Conservation (phyloP, 2,888 invertebrate species). For the Caenorhabditis doughertyi region DNA sequence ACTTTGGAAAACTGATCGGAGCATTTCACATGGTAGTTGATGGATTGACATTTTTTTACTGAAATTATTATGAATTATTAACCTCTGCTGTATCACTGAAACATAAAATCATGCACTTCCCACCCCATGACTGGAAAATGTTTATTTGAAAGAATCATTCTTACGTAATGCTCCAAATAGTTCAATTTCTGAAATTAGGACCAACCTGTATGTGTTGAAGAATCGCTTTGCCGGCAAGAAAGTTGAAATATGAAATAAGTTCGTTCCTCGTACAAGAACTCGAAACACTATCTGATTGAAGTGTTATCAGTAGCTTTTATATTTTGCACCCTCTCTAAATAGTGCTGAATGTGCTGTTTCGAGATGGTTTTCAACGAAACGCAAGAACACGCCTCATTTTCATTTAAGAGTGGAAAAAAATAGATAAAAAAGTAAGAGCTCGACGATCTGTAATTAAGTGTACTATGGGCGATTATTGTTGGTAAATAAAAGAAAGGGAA, state of each 20-base stretch:
- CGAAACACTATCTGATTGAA: conserved; percentile 56
- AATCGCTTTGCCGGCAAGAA: not conserved
- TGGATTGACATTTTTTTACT: conserved; percentile 57
- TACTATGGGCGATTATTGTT: conserved; percentile 46
- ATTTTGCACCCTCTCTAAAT: conserved; percentile 62
- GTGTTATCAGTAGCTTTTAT: conserved; percentile 63
- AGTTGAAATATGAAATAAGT: conserved; percentile 14
- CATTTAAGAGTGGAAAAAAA: conserved; percentile 7
- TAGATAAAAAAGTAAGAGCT: conserved; percentile 13
- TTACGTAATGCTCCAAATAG: not conserved
- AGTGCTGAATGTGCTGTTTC: conserved; percentile 53
- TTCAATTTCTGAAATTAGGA: not conserved
- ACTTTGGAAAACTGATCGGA: conserved; percentile 45
- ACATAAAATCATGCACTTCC: conserved; percentile 28
- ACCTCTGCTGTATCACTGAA: not conserved
- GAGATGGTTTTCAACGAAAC: conserved; percentile 61
- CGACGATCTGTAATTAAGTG: conserved; percentile 23
- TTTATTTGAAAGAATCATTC: conserved; percentile 19
- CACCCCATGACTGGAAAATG: conserved; percentile 24
- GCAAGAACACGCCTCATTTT: conserved; percentile 60
- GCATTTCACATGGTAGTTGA: conserved; percentile 46
- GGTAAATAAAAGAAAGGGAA: conserved; percentile 13
- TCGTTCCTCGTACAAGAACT: conserved; percentile 53
- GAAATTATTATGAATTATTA: conserved; percentile 13
- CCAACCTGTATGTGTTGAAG: not conserved